Evolutionary conservation across 1,140 invertebrate species (phyloP), one percentile per base, ranked within the genome.

Genomic region (Leptinotarsa texana): DNA sequence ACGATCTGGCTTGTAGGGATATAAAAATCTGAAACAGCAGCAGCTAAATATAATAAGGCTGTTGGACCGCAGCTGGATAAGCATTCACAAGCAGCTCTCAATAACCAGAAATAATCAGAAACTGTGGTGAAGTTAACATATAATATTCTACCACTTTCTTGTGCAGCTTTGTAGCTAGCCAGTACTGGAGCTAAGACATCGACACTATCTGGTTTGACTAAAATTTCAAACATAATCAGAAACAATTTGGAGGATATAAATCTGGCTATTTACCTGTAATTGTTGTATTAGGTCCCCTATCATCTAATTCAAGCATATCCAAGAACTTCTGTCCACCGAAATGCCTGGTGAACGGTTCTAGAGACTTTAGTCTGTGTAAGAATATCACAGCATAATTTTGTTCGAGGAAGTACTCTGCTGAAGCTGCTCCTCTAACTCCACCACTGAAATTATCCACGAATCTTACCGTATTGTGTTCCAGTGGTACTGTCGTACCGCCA

Each of bases 401-500:
- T 77, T 95, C 89, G 21, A 99, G 88, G 87, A 99, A 99, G 86
- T 98, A 97, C 89, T 99, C 98, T 1, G 97, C 91, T 2, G 97
- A 99, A 3, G 95, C 91, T 1, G 98, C 92, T 33, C 98, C 98
- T 80, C 98, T 89, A 1, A 93, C 98, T 51, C 98, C 98, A 17
- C 95, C 94, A 86, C 97, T 99, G 86, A 99, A 99, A 88, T 99
- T 99, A 83, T 99, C 98, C 63, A 99, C 95, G 87, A 95, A 99
- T 66, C 98, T 89, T 0, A 99, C 98, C 4, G 97, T 98, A 81
- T 98, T 97, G 81, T 96, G 94, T 84, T 99, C 98, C 65, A 99
- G 86, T 1, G 98, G 98, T 3, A 99, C 95, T 27, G 94, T 98
- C 21, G 98, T 99, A 47, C 98, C 98, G 22, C 97, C 97, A 80